Percentiles rank a stretch among this genome's conserved stretches.
These are phyloP conservation scores for Anorthoa munda DNA, from an alignment of 2,888 invertebrate genomes.

Conservation along the genomic window DNA sequence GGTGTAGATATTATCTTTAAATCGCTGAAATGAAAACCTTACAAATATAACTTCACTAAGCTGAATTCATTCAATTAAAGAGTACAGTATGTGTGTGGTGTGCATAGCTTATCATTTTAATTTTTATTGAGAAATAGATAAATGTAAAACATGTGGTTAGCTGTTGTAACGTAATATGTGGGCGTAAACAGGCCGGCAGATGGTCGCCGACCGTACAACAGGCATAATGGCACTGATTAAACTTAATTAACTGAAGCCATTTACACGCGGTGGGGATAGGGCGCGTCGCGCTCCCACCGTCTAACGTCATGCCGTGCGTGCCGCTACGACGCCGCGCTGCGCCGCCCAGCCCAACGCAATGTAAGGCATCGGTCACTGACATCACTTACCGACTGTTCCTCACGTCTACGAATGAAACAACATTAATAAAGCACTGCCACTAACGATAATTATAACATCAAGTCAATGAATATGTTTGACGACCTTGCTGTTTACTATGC, in stretches of 20 bases:
- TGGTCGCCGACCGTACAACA: slow-evolving; percentile 79
- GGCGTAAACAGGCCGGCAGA: slow-evolving; percentile 87
- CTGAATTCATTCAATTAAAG: slow-evolving; percentile 3
- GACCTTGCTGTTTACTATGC: slow-evolving; percentile 20
- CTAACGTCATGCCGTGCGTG: slow-evolving; percentile 59
- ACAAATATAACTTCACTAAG: not conserved
- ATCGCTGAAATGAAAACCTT: slow-evolving; percentile 16
- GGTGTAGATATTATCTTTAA: slow-evolving; percentile 32
- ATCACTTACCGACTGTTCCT: slow-evolving; percentile 57
- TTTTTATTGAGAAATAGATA: slow-evolving; percentile 71
- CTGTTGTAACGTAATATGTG: slow-evolving; percentile 86
- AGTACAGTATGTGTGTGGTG: not conserved
- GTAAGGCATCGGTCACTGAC: slow-evolving; percentile 81
- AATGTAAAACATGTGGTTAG: slow-evolving; percentile 59
- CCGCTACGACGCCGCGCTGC: slow-evolving; percentile 48
- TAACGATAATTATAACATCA: slow-evolving; percentile 24
- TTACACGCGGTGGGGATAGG: slow-evolving; percentile 81
- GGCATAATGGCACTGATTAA: slow-evolving; percentile 87
- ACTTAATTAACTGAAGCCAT: slow-evolving; percentile 91
- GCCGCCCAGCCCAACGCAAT: slow-evolving; percentile 44
- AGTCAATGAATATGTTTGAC: slow-evolving; percentile 20
- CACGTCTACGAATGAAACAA: slow-evolving; percentile 38
- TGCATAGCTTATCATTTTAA: slow-evolving; percentile 5
- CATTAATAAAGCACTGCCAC: slow-evolving; percentile 18
- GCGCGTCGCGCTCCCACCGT: slow-evolving; percentile 69